Evolutionary conservation across 2,797 vertebrate species (phyloP), one percentile per base, ranked within the genome.

Genomic region (Ctenopoma multispine): DNA sequence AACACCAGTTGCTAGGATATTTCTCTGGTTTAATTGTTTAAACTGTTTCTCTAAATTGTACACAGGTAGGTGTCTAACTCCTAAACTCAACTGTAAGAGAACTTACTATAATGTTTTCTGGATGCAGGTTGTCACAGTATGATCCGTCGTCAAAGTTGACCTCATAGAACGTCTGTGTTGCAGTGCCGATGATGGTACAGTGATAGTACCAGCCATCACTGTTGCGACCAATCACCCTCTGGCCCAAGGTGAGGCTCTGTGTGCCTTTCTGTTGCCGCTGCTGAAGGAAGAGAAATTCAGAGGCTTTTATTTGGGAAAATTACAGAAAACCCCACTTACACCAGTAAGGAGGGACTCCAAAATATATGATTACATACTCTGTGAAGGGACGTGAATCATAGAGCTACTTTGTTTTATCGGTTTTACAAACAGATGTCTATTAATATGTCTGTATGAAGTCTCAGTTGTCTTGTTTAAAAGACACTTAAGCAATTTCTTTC

Each of bases 91-190:
- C 31, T 31, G 17, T 1, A 5, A 14, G 46, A 49, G 36, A 6
- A 53, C 98, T 96, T 91, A 99, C 98, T 3, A 94, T 76, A 59
- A 99, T 90, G 87, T 96, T 98, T 89, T 99, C 98, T 0, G 98
- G 98, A 81, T 96, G 94, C 15, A 99, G 80, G 82, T 99, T 99
- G 93, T 99, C 97, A 0, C 96, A 97, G 92, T 99, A 99, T 0
- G 98, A 99, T 8, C 97, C 98, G 0, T 99, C 97, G 0, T 98
- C 96, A 0, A 97, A 99, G 92, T 98, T 99, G 29, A 99, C 96
- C 82, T 99, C 98, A 10, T 97, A 99, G 93, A 95, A 96, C 3
- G 93, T 96, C 91, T 98, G 98, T 0, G 95, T 94, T 1, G 94
- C 95, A 24, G 87, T 92, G 80, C 97, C 98, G 0, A 99, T 97